A percentile compares a stretch with the other conserved stretches of the same genome.
phyloP scores from a whole-genome alignment of 2,113 vertebrate genomes.

The Argyrosomus japonicus region DNA sequence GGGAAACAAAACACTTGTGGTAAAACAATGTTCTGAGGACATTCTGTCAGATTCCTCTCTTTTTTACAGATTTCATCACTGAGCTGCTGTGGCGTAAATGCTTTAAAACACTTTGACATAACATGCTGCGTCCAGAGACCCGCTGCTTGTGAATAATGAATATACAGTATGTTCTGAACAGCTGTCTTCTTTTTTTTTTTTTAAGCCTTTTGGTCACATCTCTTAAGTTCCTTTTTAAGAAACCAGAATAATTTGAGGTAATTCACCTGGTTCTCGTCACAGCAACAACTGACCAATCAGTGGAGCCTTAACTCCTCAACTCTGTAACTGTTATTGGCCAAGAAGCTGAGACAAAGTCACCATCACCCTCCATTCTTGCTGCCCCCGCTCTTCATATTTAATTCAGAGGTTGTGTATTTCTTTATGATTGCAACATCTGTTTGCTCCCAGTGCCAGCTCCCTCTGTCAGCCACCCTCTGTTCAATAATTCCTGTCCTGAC shows the following conservation, averaged over 20 bases:
- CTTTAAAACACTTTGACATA: constrained; percentile 86
- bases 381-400: constrained; percentile 81
- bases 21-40: constrained; percentile 81
- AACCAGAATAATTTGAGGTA: constrained; percentile 52
- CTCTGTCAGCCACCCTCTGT: constrained; percentile 82
- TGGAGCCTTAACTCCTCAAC: neutral
- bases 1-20: constrained; percentile 82
- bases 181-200: constrained; percentile 77
- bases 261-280: constrained; percentile 44
- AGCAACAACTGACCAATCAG: constrained; percentile 38
- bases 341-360: constrained; percentile 32
- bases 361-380: constrained; percentile 45
- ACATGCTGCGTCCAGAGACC: constrained; percentile 76
- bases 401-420: constrained; percentile 83
- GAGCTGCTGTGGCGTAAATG: constrained; percentile 80
- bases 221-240: constrained; percentile 37
- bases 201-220: constrained; percentile 47
- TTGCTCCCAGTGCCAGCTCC: constrained; percentile 80
- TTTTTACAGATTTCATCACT: constrained; percentile 83
- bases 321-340: constrained; percentile 29
- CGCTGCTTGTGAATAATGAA: constrained; percentile 84
- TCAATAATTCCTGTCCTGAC: constrained; percentile 83
- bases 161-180: constrained; percentile 84
- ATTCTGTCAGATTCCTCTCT: constrained; percentile 83
- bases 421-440: constrained; percentile 87